A percentile compares a stretch with the other conserved stretches of the same genome.
phyloP scores from a whole-genome alignment of 2,113 vertebrate genomes.

The Toxotes chatareus region DNA sequence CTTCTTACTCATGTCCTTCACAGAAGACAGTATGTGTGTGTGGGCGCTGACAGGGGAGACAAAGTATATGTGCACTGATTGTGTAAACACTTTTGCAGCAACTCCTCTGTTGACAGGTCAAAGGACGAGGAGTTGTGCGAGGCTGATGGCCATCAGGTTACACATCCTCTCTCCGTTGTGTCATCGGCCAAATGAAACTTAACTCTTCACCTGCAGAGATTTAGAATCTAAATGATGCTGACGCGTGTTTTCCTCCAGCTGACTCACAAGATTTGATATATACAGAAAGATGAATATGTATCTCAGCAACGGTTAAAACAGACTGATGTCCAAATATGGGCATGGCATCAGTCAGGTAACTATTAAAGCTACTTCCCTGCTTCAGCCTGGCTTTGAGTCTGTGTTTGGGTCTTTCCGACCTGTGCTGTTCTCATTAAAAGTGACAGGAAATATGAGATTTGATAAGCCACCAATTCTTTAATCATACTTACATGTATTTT shows the following conservation, averaged over 20 bases:
- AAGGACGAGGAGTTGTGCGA: conserved; percentile 60
- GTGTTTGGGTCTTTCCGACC: no score
- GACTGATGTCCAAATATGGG: neutral
- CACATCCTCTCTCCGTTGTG: neutral
- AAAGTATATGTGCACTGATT: conserved; percentile 68
- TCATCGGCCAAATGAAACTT: neutral
- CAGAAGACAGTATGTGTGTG: conserved; percentile 21
- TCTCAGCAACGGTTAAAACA: neutral
- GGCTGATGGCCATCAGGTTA: conserved; percentile 63
- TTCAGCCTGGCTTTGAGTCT: no score
- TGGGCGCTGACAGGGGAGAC: conserved; percentile 33
- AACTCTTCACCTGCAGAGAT: neutral
- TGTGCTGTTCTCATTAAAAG: no score
- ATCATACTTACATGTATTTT: neutral
- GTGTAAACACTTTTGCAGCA: conserved; percentile 52
- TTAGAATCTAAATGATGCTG: no score
- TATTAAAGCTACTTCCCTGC: no score
- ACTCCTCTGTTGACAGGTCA: conserved; percentile 67
- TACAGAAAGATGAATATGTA: no score
- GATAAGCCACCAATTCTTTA: neutral
- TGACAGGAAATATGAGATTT: neutral
- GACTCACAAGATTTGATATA: neutral
- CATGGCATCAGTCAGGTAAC: neutral
- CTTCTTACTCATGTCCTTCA: conserved; percentile 18
- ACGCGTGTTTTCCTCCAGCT: neutral